phyloP scores from a whole-genome alignment of 2,113 vertebrate genomes.

The Sylvietta virens region DNA sequence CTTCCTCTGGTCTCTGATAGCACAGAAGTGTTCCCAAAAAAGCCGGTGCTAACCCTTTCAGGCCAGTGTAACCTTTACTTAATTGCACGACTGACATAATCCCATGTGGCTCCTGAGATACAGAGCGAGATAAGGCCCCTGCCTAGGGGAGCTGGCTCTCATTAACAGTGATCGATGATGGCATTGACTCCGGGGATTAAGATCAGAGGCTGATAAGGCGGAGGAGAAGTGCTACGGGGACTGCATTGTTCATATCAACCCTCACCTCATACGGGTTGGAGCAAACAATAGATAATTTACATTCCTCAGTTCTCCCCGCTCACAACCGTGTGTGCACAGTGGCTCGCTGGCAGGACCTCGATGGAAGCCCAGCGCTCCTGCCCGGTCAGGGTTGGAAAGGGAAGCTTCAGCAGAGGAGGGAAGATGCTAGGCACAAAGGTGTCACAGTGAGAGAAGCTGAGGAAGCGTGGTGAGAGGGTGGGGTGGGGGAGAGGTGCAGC shows the following conservation, averaged over 20 bases:
- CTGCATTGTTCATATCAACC: constrained; percentile 13
- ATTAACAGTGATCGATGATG: constrained; percentile 1
- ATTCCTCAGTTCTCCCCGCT: background rate
- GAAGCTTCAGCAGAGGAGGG: background rate
- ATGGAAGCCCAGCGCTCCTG: background rate
- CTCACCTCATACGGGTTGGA: background rate
- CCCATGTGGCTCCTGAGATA: background rate
- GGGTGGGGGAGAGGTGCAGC: background rate
- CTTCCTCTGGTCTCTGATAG: background rate
- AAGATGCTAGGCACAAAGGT: background rate
- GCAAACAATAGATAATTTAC: constrained; percentile 31
- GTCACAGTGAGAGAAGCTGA: background rate
- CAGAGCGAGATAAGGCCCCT: background rate
- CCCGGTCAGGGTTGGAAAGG: background rate
- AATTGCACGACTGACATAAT: background rate
- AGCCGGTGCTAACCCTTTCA: background rate
- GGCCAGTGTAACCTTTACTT: constrained; percentile 22
- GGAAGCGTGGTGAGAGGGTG: background rate
- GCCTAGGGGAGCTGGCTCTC: constrained; percentile 9
- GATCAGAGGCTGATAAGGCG: background rate
- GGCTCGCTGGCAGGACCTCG: background rate
- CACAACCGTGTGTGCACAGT: background rate
- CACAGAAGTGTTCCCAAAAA: background rate
- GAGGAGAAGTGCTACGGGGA: background rate
- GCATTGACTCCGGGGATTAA: constrained; percentile 27